phyloP scores from a whole-genome alignment of 1,140 invertebrate genomes.

The Spodoptera frugiperda region DNA sequence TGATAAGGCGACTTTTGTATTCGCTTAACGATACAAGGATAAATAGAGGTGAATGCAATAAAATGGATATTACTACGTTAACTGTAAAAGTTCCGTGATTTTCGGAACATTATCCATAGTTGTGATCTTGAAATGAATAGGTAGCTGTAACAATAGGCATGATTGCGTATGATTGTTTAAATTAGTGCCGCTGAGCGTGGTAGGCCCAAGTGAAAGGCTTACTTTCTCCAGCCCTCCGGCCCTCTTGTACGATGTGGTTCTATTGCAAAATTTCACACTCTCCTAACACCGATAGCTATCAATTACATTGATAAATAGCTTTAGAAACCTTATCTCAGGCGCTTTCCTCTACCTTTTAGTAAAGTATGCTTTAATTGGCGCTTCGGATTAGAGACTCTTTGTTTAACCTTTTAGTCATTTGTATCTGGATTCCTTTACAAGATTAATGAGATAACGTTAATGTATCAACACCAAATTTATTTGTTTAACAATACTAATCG shows the following conservation, averaged over 20 bases:
- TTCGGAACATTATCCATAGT: slow-evolving; percentile 3
- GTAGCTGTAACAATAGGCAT: slow-evolving; percentile 54
- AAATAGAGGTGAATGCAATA: slow-evolving; percentile 36
- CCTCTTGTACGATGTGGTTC: slow-evolving; percentile 67
- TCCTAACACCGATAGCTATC: slow-evolving; percentile 64
- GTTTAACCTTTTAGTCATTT: background rate
- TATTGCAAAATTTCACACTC: slow-evolving; percentile 79
- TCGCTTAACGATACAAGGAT: slow-evolving; percentile 25
- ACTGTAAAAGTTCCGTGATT: slow-evolving; percentile 17
- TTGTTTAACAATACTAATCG: too few relatives aligned
- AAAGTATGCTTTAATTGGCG: slow-evolving; percentile 19
- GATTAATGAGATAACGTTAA: background rate
- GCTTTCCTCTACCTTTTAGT: slow-evolving; percentile 48
- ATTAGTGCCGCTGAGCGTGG: slow-evolving; percentile 62
- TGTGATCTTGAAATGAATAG: slow-evolving; percentile 29
- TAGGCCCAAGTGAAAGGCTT: slow-evolving; percentile 74
- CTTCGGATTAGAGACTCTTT: background rate
- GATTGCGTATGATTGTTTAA: slow-evolving; percentile 72
- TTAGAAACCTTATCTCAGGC: slow-evolving; percentile 58
- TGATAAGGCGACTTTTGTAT: slow-evolving; percentile 46
- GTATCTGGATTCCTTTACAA: background rate
- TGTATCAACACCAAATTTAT: too few relatives aligned
- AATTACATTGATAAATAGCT: slow-evolving; percentile 67
- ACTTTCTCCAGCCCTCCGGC: slow-evolving; percentile 82
- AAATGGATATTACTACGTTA: slow-evolving; percentile 17